Evolutionary conservation across 1,140 invertebrate species (phyloP), one percentile per base, ranked within the genome.

Genomic region (Colletes latitarsis): DNA sequence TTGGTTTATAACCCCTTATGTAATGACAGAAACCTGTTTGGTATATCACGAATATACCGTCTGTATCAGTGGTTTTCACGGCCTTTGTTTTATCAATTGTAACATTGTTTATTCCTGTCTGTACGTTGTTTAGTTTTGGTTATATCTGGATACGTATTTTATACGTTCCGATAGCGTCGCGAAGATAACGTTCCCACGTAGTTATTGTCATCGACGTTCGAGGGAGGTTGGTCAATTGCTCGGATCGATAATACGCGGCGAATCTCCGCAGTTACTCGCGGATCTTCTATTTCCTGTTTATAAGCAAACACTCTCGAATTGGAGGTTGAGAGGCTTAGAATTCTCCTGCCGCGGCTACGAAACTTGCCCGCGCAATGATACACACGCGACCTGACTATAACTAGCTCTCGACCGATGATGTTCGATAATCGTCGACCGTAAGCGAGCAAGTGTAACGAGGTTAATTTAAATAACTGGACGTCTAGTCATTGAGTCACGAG

Each of bases 341-440:
- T 60, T 60, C 62, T 49, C 14, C 3, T 1, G n/a, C 15, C 39
- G 67, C n/a, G n/a, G 14, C 62, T 39, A 41, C n/a, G 14, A 43
- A 69, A 14, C n/a, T 30, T 46, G 60, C 41, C 19, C 71, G 5
- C 55, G 43, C 72, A 46, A 76, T 60, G 43, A 68, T 67, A 67
- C 49, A 46, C 21, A 19, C 5, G 30, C 6, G 49, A 12, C 67
- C 15, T 17, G 12, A 30, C 67, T 49, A 43, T 10, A 15, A 39
- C n/a, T 46, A 58, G 21, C 46, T 63, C 19, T 77, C 14, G 19
- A 46, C 43, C 66, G 60, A 81, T 62, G 67, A 66, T 76, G 66
- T 53, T 71, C 85, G 88, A 88, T 67, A 60, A 55, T 78, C 30
- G 77, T 77, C 88, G 86, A 85, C 78, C 69, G 57, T 69, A 52